Percentiles rank a stretch among this genome's conserved stretches.
Conservation (phyloP, 1,140 invertebrate species). For the Brachionus sp. region DNA sequence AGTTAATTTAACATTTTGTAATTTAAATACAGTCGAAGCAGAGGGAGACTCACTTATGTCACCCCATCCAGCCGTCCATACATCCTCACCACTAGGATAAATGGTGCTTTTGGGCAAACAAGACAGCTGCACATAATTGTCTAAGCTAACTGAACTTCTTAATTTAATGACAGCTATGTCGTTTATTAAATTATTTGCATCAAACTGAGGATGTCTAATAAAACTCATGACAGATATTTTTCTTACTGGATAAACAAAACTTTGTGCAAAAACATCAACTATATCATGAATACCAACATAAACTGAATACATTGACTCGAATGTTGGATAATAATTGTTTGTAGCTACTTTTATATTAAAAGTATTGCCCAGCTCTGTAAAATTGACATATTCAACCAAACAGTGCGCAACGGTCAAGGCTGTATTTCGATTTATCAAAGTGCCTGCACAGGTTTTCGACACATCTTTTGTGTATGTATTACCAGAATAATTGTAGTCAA, state of each 20-base stretch:
- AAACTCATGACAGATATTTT: neutral
- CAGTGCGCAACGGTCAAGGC: constrained; percentile 32
- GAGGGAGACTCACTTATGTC: too few species aligned
- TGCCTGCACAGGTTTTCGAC: neutral
- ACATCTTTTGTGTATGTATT: neutral
- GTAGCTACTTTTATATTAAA: neutral
- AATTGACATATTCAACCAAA: neutral
- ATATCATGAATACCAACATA: neutral
- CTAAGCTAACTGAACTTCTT: neutral
- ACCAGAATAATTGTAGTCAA: neutral
- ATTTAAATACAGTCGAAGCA: neutral
- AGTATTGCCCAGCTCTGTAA: neutral
- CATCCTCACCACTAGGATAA: neutral
- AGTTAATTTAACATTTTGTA: neutral
- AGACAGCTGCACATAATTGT: neutral
- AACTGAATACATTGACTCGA: constrained; percentile 15
- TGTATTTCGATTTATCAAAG: constrained; percentile 2
- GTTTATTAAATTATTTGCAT: neutral
- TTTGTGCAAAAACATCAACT: neutral
- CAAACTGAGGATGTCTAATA: neutral
- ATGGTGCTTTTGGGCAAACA: neutral
- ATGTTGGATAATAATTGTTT: constrained; percentile 6
- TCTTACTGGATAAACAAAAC: neutral
- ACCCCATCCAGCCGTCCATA: constrained; percentile 13
- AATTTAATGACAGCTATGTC: constrained; percentile 28